Evolutionary conservation across 2,888 invertebrate genomes (phyloP), one percentile per base, ranked within the genome.

Genomic region (Calameuta idolon): DNA sequence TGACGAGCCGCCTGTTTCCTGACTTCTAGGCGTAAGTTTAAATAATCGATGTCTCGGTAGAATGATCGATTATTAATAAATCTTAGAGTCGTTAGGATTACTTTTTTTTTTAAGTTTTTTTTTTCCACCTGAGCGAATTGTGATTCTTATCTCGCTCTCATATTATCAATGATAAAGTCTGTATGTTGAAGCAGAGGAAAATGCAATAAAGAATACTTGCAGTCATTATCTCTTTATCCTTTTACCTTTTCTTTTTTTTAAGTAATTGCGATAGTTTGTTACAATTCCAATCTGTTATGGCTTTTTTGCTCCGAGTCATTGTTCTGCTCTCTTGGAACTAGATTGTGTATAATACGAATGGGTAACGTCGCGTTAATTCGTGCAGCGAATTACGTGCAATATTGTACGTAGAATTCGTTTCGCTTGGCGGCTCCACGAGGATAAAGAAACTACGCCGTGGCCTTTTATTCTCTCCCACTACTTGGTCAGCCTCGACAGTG

Each of bases 361-460:
- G 9, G 12, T 40, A 23, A 40, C 2, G 4, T 5, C 15, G 23
- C 2, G 23, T 55, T 55, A 9, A 23, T 23, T 55, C 9, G 9
- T 23, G 23, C 1, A 23, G 55, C 5, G 23, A 55, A 23, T 55
- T 23, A 55, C 9, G 23, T 55, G 15, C 55, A 55, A 9, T 23
- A 23, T 23, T 23, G 55, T 55, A 23, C 23, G 55, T 55, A 23
- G 9, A 55, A 55, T 55, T 55, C 55, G 55, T 23, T 5, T 15
- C 55, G 23, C 55, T 55, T 23, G 2, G 2, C 23, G 55, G 23
- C 2, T 23, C 23, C 55, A 23, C 55, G 55, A 55, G 40, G 55
- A 55, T 55, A 55, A 55, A 23, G 55, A 71, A 71, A 71, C 71
- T 71, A 11, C 71, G 71, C 31, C 71, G 71, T 33, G 71, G 31